Conservation (phyloP, 2,797 vertebrate species). For the Leptoclinus maculatus region DNA sequence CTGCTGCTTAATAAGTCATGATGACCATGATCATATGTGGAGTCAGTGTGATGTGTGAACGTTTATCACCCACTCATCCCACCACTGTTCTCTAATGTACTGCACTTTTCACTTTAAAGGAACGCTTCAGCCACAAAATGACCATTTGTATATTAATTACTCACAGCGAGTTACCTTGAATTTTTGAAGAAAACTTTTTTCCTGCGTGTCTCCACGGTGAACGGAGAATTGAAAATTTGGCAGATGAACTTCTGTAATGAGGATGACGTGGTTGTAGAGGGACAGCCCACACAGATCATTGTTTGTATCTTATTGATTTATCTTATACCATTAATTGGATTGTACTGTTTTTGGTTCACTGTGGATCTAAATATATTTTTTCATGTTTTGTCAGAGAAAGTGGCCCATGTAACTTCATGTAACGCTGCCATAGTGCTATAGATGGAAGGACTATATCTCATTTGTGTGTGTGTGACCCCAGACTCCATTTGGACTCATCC, state of each 20-base stretch:
- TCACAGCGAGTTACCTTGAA: neutral
- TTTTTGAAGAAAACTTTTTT: neutral
- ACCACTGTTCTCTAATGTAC: neutral
- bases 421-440: neutral
- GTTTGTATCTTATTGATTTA: neutral
- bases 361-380: neutral
- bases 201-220: too few species aligned
- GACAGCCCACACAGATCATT: neutral
- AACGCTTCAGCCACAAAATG: too few species aligned
- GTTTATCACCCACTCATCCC: neutral
- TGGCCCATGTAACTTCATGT: neutral
- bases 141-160: neutral
- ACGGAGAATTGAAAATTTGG: neutral
- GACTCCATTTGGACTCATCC: neutral
- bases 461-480: neutral
- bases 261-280: neutral
- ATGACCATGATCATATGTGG: neutral
- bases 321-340: neutral
- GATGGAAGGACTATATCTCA: neutral
- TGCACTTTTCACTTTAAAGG: neutral
- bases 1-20: neutral
- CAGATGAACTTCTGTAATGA: neutral
- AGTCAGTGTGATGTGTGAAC: neutral
- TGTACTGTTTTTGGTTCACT: neutral
- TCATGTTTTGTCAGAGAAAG: neutral